A percentile compares a stretch with the other conserved stretches of the same genome.
phyloP scores from a whole-genome alignment of 2,888 invertebrate species.

The Phortica okadai region DNA sequence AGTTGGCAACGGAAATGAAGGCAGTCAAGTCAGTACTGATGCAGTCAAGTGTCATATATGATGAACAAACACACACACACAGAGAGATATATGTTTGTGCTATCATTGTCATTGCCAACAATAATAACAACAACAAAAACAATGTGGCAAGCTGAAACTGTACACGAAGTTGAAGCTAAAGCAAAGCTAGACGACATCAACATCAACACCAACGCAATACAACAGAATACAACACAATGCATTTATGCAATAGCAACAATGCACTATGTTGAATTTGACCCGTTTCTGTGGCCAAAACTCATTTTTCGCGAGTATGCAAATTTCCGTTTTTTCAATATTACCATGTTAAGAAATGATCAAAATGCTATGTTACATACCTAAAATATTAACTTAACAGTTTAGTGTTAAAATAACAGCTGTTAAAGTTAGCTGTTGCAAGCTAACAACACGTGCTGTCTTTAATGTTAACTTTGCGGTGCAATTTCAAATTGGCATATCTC shows the following conservation, averaged over 20 bases:
- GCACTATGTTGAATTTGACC: too few relatives aligned
- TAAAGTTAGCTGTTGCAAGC: too few relatives aligned
- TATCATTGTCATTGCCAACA: constrained; percentile 50
- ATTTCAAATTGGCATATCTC: too few relatives aligned
- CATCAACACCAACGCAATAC: constrained; percentile 40
- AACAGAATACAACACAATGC: constrained; percentile 14
- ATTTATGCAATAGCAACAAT: constrained; percentile 39
- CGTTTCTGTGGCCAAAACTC: too few relatives aligned
- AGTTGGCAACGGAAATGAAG: not conserved
- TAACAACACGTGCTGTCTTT: too few relatives aligned
- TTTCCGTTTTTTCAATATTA: too few relatives aligned
- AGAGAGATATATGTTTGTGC: constrained; percentile 33
- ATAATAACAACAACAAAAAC: constrained; percentile 45
- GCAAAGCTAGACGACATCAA: constrained; percentile 24
- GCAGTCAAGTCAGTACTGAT: constrained; percentile 13
- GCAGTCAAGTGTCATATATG: constrained; percentile 12
- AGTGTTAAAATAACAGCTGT: too few relatives aligned
- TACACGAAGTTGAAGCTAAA: constrained; percentile 6
- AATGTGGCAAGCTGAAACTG: constrained; percentile 31
- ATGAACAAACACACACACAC: constrained; percentile 33
- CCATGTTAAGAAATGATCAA: too few relatives aligned
- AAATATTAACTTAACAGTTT: too few relatives aligned
- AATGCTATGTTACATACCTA: too few relatives aligned
- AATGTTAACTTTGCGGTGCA: too few relatives aligned
- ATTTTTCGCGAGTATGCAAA: too few relatives aligned